Base-by-base conservation (phyloP, 2,888 invertebrate genomes). In the Idaea biselata region DNA sequence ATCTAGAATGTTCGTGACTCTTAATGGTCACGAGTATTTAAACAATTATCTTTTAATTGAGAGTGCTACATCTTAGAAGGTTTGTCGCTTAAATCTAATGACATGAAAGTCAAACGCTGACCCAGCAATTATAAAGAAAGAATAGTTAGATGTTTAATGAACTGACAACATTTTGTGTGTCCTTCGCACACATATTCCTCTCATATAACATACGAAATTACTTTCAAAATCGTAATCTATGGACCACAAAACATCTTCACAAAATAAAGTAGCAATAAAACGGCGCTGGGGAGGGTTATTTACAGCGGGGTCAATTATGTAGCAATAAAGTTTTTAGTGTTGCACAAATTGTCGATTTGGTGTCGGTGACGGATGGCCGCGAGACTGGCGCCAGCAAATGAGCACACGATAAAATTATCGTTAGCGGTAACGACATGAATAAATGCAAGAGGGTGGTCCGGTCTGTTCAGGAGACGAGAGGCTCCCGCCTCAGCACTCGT, bases 351-450 rank as follows among this genome's bases (percentile, higher is more conserved):
- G 90, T 83, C 90, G 89, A 88, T 91, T 90, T 88, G 87, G 85
- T 82, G 80, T 82, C 84, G 82, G 86, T 91, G 91, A 92, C 90
- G 89, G 87, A 91, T 91, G 86, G 88, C 81, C 86, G 84, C 86
- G 87, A 87, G 86, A 82, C 88, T 87, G 89, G 88, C 88, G 91
- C 88, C 91, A 84, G 86, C 89, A 92, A 93, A 93, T 93, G 92
- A 93, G 93, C 92, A 91, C 90, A 89, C 92, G 92, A 93, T 93
- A 93, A 93, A 93, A 93, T 93, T 92, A 93, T 92, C 93, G 92
- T 93, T 93, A 93, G 91, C 88, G 85, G 91, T 93, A 93, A 93
- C 93, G 93, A 93, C 92, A 93, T 93, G 93, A 93, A 93, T 93
- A 93, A 93, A 93, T 93, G 93, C 91, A 93, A 86, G 88, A 92